Base-by-base conservation (phyloP, 1,140 invertebrate genomes). In the Ridgeia piscesae region DNA sequence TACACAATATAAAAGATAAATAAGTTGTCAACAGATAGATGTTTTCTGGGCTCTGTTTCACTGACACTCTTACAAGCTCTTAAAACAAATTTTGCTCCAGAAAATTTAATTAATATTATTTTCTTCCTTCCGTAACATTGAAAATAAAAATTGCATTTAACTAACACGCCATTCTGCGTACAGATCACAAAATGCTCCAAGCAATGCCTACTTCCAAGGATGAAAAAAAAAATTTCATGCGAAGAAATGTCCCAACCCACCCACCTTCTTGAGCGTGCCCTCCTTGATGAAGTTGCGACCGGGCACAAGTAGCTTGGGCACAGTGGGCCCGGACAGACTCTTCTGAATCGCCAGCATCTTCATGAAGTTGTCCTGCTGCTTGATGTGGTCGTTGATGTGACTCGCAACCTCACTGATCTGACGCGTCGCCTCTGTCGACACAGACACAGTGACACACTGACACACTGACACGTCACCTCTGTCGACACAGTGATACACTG, bases 331-430 rank as follows among this genome's bases (percentile, higher is more conserved):
- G 88, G 95, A 94, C 94, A 98, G 96, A 90, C 96, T 96, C 89
- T 96, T 97, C 94, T 98, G 97, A 91, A 98, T 95, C 94, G 97
- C 96, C 31, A 98, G 95, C 93, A 98, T 96, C 94, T 97, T 97
- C 95, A 97, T 97, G 48, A 97, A 97, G 93, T 97, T 97, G 94
- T 98, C 97, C 94, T 97, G 97, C 93, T 98, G 97, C 93, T 97
- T 96, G 1, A 98, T 97, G 88, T 97, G 96, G 50, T 97, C 96
- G 93, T 98, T 97, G 35, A 98, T 97, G 94, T 98, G 97, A 1
- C 95, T 95, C 0, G 97, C 97, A 58, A 97, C 97, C 88, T 96
- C 96, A 94, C 97, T 97, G 88, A 98, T 97, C 95, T 97, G 96
- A 92, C 96, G 96, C 11, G 97, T 96, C 6, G 97, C 97, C 92